These are phyloP conservation scores for Amblyraja radiata DNA, from an alignment of 2,797 vertebrate species.

Conservation along the genomic window DNA sequence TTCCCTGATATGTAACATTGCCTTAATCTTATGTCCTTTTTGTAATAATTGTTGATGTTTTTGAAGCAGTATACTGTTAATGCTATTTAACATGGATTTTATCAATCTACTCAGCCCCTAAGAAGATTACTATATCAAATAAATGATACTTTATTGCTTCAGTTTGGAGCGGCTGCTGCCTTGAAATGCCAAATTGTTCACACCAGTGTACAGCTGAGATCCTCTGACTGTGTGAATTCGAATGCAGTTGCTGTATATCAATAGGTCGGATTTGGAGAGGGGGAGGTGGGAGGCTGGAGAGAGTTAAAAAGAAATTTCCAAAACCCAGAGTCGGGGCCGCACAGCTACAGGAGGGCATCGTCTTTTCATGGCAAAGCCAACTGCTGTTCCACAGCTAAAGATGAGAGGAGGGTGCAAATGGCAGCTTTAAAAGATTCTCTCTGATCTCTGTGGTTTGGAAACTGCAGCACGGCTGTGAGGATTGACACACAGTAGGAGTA, in stretches of 20 bases:
- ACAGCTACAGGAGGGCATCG: slow-evolving; percentile 20
- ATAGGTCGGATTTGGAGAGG: background rate
- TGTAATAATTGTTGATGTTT: background rate
- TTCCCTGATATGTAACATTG: background rate
- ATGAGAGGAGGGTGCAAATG: slow-evolving; percentile 17
- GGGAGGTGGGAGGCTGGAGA: background rate
- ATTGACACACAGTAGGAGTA: slow-evolving; percentile 9
- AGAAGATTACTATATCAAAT: slow-evolving; percentile 28
- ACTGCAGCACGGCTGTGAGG: background rate
- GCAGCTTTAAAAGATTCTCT: slow-evolving; percentile 20
- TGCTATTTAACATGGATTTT: slow-evolving; percentile 5
- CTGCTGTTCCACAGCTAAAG: background rate
- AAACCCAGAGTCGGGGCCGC: background rate
- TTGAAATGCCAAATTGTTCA: slow-evolving; percentile 8
- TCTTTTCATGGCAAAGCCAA: slow-evolving; percentile 9
- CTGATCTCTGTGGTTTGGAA: slow-evolving; percentile 32
- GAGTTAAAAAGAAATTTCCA: slow-evolving; percentile 12
- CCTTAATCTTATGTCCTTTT: background rate
- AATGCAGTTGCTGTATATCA: background rate
- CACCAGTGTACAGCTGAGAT: background rate
- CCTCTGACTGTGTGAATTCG: background rate
- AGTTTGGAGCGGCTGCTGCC: background rate
- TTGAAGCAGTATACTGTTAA: background rate
- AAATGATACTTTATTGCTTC: background rate
- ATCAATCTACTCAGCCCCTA: slow-evolving; percentile 4